Evolutionary conservation across 2,113 vertebrate species (phyloP).

Genomic region (Rhodinocichla rosea): DNA sequence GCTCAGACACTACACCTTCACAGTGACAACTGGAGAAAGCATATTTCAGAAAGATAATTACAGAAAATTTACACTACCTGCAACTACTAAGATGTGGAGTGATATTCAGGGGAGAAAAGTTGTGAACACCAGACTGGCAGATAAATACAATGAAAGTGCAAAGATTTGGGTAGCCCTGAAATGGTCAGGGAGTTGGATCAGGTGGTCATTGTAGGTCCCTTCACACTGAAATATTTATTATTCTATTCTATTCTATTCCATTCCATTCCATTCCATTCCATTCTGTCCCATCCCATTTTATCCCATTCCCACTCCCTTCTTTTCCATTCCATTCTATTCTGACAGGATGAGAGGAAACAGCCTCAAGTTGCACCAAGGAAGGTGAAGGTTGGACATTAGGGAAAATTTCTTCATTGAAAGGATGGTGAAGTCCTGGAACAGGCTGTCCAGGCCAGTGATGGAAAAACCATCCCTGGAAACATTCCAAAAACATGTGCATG

Average conservation of each 20-base stretch:
- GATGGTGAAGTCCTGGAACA: background rate
- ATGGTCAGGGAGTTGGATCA: background rate
- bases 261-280: background rate
- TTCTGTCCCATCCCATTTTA: accelerated
- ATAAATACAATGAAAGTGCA: background rate
- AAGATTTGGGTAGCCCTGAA: background rate
- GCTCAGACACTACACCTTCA: background rate
- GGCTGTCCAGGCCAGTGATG: background rate
- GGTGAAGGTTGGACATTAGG: background rate
- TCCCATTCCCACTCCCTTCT: no score
- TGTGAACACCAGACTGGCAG: background rate
- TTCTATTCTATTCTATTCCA: accelerated
- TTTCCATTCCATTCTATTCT: background rate
- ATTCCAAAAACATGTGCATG: background rate
- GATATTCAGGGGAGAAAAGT: background rate
- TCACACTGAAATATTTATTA: background rate
- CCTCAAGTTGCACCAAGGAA: background rate
- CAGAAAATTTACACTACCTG: background rate
- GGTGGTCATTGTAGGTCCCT: background rate
- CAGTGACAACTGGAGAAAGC: background rate
- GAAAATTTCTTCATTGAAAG: background rate
- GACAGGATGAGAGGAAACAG: background rate
- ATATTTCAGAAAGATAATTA: accelerated
- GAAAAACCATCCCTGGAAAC: background rate
- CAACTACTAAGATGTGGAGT: background rate